phyloP scores from a whole-genome alignment of 1,140 invertebrate species.

The Sitophilus oryzae region DNA sequence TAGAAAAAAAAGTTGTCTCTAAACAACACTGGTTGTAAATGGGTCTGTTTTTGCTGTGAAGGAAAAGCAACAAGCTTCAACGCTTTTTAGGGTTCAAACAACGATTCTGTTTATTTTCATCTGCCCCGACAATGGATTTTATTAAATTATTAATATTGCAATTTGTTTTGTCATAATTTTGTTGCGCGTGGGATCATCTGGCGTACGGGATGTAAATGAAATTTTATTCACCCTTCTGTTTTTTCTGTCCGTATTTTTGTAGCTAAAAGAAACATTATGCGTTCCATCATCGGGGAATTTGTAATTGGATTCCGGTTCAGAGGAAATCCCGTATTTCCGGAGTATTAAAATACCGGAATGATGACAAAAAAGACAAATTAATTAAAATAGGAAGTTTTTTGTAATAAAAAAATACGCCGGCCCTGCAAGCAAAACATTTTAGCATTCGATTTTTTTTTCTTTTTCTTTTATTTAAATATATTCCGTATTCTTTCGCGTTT shows the following conservation, averaged over 20 bases:
- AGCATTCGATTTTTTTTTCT: too few relatives aligned
- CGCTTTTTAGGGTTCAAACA: too few relatives aligned
- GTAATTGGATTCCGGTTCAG: not conserved
- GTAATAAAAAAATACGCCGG: not conserved
- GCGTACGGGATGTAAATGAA: not conserved
- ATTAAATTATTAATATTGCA: slow-evolving; percentile 9
- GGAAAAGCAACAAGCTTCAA: too few relatives aligned
- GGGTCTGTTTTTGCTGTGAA: too few relatives aligned
- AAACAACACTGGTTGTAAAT: too few relatives aligned
- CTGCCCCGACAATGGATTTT: slow-evolving; percentile 3
- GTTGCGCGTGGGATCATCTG: not conserved
- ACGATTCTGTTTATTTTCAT: too few relatives aligned
- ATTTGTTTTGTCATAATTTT: slow-evolving; percentile 13
- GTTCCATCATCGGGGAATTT: too few relatives aligned
- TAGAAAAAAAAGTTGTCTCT: too few relatives aligned
- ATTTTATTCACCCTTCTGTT: slow-evolving; percentile 7
- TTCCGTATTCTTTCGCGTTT: too few relatives aligned
- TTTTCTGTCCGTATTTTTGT: not conserved
- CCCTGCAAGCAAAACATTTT: too few relatives aligned
- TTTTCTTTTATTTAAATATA: too few relatives aligned
- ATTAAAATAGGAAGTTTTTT: not conserved
- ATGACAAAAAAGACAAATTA: not conserved
- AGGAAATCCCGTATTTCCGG: not conserved
- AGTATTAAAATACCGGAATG: not conserved
- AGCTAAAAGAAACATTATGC: too few relatives aligned